These are phyloP conservation scores for Agonopterix arenella DNA, from an alignment of 2,888 invertebrate species.

Conservation along the genomic window DNA sequence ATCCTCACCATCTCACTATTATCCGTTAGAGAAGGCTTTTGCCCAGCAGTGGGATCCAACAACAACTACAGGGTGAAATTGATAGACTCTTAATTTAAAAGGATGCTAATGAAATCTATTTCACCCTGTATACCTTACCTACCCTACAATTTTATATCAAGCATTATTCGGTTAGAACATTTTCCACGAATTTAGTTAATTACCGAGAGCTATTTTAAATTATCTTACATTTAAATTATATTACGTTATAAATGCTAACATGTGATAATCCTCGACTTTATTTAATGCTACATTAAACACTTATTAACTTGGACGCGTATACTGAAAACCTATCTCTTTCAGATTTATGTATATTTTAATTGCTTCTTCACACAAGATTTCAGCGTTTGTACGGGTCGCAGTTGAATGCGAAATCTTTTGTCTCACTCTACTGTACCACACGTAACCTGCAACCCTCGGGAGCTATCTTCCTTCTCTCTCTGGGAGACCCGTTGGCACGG, in stretches of 20 bases:
- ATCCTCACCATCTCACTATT: no score
- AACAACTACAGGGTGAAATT: no score
- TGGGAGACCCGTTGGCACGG: conserved; percentile 47
- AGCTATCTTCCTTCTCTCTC: conserved; percentile 52
- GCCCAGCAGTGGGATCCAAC: no score
- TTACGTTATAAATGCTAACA: no score
- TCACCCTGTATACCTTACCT: no score
- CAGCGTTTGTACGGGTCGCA: conserved; percentile 39
- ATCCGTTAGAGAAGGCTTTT: no score
- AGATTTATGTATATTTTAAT: conserved; percentile 69
- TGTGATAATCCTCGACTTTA: conserved; percentile 18
- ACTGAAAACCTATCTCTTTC: conserved; percentile 44
- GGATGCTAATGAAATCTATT: no score
- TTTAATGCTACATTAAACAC: conserved; percentile 42
- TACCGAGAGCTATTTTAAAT: neutral
- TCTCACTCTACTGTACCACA: conserved; percentile 47
- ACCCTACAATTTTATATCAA: no score
- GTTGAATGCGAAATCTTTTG: conserved; percentile 49
- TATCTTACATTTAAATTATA: neutral
- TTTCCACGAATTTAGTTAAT: neutral
- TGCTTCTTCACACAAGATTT: conserved; percentile 69
- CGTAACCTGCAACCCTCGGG: conserved; percentile 51
- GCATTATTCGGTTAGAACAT: no score
- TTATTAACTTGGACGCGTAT: conserved; percentile 43
- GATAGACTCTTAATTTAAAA: no score